phyloP scores from a whole-genome alignment of 2,797 vertebrate genomes.

The Tauraco hartlaubi region DNA sequence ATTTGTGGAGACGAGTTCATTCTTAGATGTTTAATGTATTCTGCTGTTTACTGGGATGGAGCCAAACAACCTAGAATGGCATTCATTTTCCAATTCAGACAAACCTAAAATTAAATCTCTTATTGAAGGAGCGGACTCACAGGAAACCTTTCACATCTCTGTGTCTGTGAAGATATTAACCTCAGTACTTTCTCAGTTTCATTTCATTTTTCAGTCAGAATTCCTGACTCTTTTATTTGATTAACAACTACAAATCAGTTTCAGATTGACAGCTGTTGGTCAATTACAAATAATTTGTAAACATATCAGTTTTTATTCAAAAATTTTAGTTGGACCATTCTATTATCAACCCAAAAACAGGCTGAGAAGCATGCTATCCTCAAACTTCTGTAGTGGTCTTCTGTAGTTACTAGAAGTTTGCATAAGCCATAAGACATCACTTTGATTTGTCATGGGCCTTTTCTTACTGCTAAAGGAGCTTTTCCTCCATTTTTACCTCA shows the following conservation, averaged over 20 bases:
- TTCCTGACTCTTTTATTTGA: not conserved
- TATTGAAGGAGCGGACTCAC: not conserved
- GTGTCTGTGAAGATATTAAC: not conserved
- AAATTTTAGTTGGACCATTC: not conserved
- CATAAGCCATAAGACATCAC: not conserved
- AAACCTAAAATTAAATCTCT: not conserved
- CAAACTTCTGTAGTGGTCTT: not conserved
- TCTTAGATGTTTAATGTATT: not conserved
- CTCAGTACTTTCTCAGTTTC: not conserved
- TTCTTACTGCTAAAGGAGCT: not conserved
- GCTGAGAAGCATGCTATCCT: not conserved
- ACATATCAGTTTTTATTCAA: not conserved
- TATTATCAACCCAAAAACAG: not conserved
- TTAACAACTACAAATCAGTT: not conserved
- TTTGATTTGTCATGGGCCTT: not conserved
- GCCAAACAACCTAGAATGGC: not conserved
- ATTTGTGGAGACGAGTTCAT: not conserved
- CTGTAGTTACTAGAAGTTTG: not conserved
- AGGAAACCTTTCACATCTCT: not conserved
- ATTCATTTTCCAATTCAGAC: not conserved
- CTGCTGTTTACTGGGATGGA: not conserved
- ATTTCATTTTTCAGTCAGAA: not conserved
- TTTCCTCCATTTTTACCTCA: not conserved
- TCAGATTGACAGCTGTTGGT: not conserved
- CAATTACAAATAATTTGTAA: not conserved